Base-by-base conservation (phyloP, 1,140 invertebrate species). In the Lithobius niger region DNA sequence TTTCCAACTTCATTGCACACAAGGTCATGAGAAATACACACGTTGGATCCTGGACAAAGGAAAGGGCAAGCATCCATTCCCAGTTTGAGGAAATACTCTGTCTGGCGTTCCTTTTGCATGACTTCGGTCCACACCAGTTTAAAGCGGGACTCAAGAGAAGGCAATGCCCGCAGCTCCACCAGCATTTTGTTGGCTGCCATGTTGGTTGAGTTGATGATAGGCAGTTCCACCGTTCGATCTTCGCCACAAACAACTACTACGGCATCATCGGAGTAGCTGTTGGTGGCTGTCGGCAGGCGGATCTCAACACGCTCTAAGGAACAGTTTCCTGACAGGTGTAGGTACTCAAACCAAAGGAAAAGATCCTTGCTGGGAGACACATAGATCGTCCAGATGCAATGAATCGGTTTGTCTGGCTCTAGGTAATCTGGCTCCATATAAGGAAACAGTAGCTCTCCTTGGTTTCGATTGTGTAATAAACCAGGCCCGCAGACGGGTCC, bases 81-180 rank as follows among this genome's bases (percentile, higher is more conserved):
- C 52, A 50, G 48, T 24, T 50, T 24, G 3, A 50, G 19, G 19
- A 27, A 50, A 21, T 50, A 55, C 31, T 50, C 24, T 43, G 44
- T 55, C 21, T 55, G 54, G 4, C 31, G 13, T n/a, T 27, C 48
- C 66, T 89, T 86, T 66, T 89, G 86, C 64, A 81, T 88, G n/a
- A 90, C 71, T 63, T 89, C 86, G 2, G 86, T 90, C 87, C 87
- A 91, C 2, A 83, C 83, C 26, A 91, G 81, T 68, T 87, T 85
- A 63, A 91, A 90, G 1, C 84, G 80, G 1, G 86, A 4, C 13
- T 50, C 40, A 10, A 31, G 31, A 6, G 52, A 53, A 3, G 52
- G 40, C 18, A 10, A 4, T 4, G 45, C 51, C 6, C 43, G 43
- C 3, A 48, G 36, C 24, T 55, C 54, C 3, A 55, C 54, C 3